phyloP scores from a whole-genome alignment of 2,888 invertebrate species.

The Nycteola revayana region DNA sequence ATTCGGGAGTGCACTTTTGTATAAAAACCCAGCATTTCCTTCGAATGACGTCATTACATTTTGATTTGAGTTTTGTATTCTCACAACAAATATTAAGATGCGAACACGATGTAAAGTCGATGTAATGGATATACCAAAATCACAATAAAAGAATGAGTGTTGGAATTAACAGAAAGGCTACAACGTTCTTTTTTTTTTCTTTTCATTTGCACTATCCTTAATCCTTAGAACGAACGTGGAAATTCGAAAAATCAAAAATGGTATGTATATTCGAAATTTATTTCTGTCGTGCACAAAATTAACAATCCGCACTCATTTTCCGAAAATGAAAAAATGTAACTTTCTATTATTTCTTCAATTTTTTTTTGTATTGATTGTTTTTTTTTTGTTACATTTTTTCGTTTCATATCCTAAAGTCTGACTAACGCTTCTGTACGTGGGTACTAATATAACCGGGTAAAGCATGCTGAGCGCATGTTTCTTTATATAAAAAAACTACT shows the following conservation, averaged over 20 bases:
- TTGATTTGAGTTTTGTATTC: constrained; percentile 60
- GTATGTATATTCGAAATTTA: constrained; percentile 74
- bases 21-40: constrained; percentile 20
- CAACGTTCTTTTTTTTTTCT: constrained; percentile 56
- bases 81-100: constrained; percentile 81
- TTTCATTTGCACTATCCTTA: constrained; percentile 54
- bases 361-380: background rate
- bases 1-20: constrained; percentile 5
- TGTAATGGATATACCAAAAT: constrained; percentile 74
- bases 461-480: constrained; percentile 57
- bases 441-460: constrained; percentile 46
- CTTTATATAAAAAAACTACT: constrained; percentile 27
- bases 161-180: constrained; percentile 80
- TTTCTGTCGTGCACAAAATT: constrained; percentile 65
- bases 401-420: constrained; percentile 29
- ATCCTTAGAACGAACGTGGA: constrained; percentile 49
- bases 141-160: constrained; percentile 82
- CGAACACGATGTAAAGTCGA: constrained; percentile 53
- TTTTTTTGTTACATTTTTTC: constrained; percentile 37
- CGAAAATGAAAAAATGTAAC: constrained; percentile 49
- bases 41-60: constrained; percentile 51
- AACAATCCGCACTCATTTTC: constrained; percentile 70
- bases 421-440: constrained; percentile 60
- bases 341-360: background rate
- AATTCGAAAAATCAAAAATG: constrained; percentile 55